phyloP scores from a whole-genome alignment of 2,888 invertebrate species.

The Theretra japonica region DNA sequence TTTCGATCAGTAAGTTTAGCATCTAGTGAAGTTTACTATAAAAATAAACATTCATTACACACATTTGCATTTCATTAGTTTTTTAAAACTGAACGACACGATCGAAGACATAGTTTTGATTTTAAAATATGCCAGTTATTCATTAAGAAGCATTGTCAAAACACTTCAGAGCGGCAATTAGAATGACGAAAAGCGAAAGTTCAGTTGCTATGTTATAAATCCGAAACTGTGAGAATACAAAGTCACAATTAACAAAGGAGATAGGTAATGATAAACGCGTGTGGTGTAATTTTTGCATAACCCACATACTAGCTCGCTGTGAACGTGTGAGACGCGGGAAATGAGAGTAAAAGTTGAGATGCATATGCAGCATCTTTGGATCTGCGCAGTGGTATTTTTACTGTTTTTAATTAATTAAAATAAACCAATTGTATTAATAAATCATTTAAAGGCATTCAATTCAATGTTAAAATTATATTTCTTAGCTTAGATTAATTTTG shows the following conservation, averaged over 20 bases:
- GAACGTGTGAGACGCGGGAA: constrained; percentile 57
- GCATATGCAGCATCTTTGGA: constrained; percentile 27
- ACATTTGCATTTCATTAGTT: no score
- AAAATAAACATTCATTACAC: no score
- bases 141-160: not conserved
- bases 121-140: not conserved
- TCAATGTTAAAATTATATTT: no score
- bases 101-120: no score
- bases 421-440: no score
- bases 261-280: constrained; percentile 47
- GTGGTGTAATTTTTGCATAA: constrained; percentile 73
- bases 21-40: no score
- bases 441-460: no score
- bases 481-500: no score
- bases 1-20: no score
- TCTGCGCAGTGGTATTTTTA: no score
- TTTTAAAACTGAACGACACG: no score
- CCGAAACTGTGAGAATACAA: constrained; percentile 55
- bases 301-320: constrained; percentile 41
- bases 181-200: constrained; percentile 31
- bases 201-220: constrained; percentile 32
- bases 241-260: constrained; percentile 56
- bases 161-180: not conserved
- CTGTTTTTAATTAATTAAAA: no score
- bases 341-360: constrained; percentile 41